phyloP scores from a whole-genome alignment of 2,888 invertebrate species.

The Pollenia labialis region DNA sequence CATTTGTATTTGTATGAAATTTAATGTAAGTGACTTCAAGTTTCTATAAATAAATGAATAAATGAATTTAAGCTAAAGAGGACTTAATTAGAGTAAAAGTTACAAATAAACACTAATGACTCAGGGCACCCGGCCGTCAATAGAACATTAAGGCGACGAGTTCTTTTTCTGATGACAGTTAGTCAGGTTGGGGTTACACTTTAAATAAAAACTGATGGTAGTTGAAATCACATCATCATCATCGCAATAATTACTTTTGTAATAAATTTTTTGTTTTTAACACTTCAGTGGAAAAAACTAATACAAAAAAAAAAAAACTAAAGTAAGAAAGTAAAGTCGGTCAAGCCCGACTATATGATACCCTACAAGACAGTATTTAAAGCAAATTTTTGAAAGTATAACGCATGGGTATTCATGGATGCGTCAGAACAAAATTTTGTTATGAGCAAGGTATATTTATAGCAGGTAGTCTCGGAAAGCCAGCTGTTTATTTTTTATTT shows the following conservation, averaged over 20 bases:
- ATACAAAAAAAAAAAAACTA: neutral
- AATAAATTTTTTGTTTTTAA: slow-evolving; percentile 28
- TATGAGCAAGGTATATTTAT: too few relatives aligned
- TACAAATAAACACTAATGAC: slow-evolving; percentile 61
- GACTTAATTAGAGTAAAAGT: slow-evolving; percentile 71
- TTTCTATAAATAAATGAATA: slow-evolving; percentile 16
- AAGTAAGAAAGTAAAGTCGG: neutral
- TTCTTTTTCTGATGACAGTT: slow-evolving; percentile 9
- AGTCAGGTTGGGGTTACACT: slow-evolving; percentile 55
- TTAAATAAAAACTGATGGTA: slow-evolving; percentile 65
- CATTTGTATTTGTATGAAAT: slow-evolving; percentile 6
- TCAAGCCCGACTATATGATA: too few relatives aligned
- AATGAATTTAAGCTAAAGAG: slow-evolving; percentile 68
- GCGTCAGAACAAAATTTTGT: too few relatives aligned
- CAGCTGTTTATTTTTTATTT: too few relatives aligned
- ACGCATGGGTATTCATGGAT: too few relatives aligned
- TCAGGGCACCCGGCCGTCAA: slow-evolving; percentile 34
- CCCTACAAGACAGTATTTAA: too few relatives aligned
- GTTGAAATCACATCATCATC: slow-evolving; percentile 34
- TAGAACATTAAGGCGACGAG: slow-evolving; percentile 49
- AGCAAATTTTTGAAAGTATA: too few relatives aligned
- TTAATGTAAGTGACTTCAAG: slow-evolving; percentile 14
- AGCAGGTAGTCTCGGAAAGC: too few relatives aligned
- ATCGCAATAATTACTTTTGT: slow-evolving; percentile 13
- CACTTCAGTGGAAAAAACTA: neutral